Base-by-base conservation (phyloP, 2,797 vertebrate genomes). In the Typhlichthys subterraneus region DNA sequence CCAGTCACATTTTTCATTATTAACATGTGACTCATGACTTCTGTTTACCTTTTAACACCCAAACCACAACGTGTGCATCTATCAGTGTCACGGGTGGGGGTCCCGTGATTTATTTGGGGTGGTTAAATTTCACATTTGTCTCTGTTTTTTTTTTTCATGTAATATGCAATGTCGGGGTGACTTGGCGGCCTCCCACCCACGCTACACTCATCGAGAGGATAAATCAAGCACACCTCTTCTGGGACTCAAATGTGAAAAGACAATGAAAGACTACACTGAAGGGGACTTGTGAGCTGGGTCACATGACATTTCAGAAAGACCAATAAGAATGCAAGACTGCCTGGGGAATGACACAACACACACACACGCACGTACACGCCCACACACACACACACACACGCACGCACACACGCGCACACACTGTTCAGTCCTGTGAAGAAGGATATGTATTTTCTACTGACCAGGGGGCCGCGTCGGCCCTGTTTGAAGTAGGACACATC, bases 401-500 rank as follows among this genome's bases (percentile, higher is more conserved):
- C 8, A 67, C 38, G 59, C 45, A 50, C 51, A 67, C 15, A 65
- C n/a, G 56, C 23, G 51, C 10, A 50, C 52, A 46, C 45, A 53
- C 63, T 8, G 64, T 52, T 51, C 2, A 68, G 42, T 38, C 1
- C 29, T 54, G 13, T 29, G 23, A 29, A 29, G 23, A 29, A 29
- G 23, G 23, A 29, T 29, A 29, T 29, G 23, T 57, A 14, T 15
- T 14, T 47, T 54, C 1, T 90, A 95, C 96, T 93, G 61, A 99
- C 97, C 95, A 97, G 89, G 1, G 97, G 92, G 65, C 97, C 97
- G 59, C 97, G 91, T 45, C 94, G 91, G 73, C 97, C 97, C 83
- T 95, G 95, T 83, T 98, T 99, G 76, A 99, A 92, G 73, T 96
- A 95, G 45, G 94, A 93, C 73, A 98, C 87, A 49, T 99, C 97